phyloP scores from a whole-genome alignment of 2,888 invertebrate genomes.

The Acleris laterana region DNA sequence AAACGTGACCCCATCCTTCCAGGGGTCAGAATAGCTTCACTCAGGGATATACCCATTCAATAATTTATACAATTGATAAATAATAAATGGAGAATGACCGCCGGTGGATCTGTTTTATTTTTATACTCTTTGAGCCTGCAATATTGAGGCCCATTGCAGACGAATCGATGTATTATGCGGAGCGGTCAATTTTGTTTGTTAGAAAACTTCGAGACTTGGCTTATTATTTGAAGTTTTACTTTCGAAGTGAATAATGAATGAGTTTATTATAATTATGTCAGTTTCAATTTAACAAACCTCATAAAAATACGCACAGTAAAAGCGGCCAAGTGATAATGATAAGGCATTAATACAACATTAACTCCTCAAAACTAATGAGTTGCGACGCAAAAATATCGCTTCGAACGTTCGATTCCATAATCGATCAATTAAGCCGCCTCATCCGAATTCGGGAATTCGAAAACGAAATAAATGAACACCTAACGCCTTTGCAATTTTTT shows the following conservation, averaged over 20 bases:
- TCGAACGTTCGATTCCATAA: constrained; percentile 55
- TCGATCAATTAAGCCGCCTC: constrained; percentile 63
- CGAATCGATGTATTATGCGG: constrained; percentile 24
- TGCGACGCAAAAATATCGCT: constrained; percentile 20
- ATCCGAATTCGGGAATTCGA: constrained; percentile 49
- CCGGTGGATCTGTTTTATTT: constrained; percentile 57
- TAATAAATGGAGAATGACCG: constrained; percentile 67
- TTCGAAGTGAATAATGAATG: no score
- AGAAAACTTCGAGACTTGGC: neutral
- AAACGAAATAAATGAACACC: constrained; percentile 48
- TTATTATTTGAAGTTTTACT: neutral
- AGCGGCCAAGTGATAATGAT: neutral
- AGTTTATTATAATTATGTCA: no score
- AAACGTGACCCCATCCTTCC: constrained; percentile 65
- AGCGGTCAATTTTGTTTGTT: constrained; percentile 13
- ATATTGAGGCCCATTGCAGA: constrained; percentile 28
- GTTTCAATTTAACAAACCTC: no score
- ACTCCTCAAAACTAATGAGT: constrained; percentile 28
- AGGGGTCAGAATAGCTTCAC: constrained; percentile 55
- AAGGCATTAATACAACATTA: constrained; percentile 21
- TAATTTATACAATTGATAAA: constrained; percentile 84
- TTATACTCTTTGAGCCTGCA: constrained; percentile 48
- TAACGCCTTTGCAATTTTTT: constrained; percentile 58
- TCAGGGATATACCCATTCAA: constrained; percentile 65
- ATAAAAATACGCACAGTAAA: neutral